These are phyloP conservation scores for Micromys minutus DNA, from an alignment of 2,113 vertebrate genomes.

Conservation along the genomic window DNA sequence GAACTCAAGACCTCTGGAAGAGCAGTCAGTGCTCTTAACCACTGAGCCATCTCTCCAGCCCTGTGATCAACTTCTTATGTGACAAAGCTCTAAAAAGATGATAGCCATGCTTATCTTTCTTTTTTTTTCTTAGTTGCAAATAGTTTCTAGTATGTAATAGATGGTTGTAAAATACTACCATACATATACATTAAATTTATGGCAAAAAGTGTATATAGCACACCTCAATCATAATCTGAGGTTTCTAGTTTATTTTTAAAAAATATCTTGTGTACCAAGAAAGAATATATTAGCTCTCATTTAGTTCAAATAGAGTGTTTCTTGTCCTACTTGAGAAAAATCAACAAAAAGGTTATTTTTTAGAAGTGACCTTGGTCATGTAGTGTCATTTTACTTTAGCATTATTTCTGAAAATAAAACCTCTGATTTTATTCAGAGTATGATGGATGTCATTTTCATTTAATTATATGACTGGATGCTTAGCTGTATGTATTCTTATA, in stretches of 20 bases:
- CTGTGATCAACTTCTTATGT: not conserved
- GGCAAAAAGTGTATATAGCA: not conserved
- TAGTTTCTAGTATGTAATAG: not conserved
- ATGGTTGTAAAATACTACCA: not conserved
- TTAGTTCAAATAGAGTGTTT: not conserved
- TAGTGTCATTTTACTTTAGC: not conserved
- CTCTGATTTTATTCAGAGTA: not conserved
- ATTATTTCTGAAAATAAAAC: not conserved
- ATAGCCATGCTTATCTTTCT: not conserved
- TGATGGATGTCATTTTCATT: not conserved
- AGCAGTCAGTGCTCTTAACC: too few relatives aligned
- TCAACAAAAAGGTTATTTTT: not conserved
- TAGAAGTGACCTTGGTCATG: not conserved
- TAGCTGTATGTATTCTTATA: not conserved
- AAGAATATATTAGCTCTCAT: not conserved
- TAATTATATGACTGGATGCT: not conserved
- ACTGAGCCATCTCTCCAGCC: too few relatives aligned
- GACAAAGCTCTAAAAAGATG: not conserved
- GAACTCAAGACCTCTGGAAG: too few relatives aligned
- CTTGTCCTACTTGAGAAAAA: not conserved
- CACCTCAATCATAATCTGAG: not conserved
- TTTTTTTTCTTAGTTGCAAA: not conserved
- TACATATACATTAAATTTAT: not conserved
- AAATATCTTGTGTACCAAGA: not conserved
- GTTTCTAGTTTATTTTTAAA: slow-evolving; percentile 18